Base-by-base conservation (phyloP, 2,888 invertebrate species). In the Conistra vaccinii region DNA sequence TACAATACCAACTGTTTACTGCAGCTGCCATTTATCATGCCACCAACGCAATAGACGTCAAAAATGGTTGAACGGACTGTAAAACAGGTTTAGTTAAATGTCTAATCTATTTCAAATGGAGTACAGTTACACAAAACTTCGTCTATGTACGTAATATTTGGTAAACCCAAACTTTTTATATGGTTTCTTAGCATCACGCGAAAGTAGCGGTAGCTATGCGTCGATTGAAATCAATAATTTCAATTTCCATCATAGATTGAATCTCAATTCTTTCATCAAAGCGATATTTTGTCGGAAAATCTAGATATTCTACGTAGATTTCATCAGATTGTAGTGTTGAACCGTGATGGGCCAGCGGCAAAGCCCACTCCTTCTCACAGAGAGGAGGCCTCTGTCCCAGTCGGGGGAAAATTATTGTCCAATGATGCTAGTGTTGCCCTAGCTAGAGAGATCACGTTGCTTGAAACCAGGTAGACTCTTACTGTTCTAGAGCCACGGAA, bases 151-250 rank as follows among this genome's bases (percentile, higher is more conserved):
- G n/a, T 45, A 57, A 5, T 57, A 67, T 57, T 75, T 68, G 39
- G 35, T 1, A 20, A 29, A 69, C 12, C n/a, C 2, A 10, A 48
- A 77, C 14, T 39, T 51, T 48, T 53, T 72, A 14, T 76, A 53
- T 5, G 78, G 70, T 60, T 78, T 78, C 78, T 26, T 29, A 39
- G 45, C 72, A 48, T 45, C 29, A 45, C 20, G 17, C n/a, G 20
- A n/a, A 32, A 14, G 23, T 62, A 42, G 3, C 53, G 3, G 45
- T 63, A 48, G 32, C 39, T 23, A 79, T 4, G 26, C 32, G 20
- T 3, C 9, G 42, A 26, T 53, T 69, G 10, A 58, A 78, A 69
- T 51, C 48, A 51, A 58, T 78, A 7, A 57, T 57, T 48, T 23
- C 10, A 78, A 78, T 75, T 68, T 68, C 10, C 55, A 68, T n/a